phyloP scores from a whole-genome alignment of 2,113 vertebrate species.

The Gambusia affinis region DNA sequence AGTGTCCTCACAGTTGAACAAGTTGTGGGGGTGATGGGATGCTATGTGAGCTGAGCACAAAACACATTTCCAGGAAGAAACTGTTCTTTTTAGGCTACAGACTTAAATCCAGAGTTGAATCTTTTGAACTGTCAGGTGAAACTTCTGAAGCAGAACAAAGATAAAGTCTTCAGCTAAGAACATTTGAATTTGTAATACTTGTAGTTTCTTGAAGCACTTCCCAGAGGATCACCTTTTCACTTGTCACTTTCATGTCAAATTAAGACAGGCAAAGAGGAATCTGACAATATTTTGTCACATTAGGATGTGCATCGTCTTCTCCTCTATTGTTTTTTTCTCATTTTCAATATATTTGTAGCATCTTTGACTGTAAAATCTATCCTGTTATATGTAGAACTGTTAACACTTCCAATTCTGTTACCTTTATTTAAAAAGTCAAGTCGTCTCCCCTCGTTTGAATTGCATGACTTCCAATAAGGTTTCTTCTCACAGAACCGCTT shows the following conservation, averaged over 20 bases:
- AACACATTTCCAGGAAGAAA: background rate
- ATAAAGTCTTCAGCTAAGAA: background rate
- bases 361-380: background rate
- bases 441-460: background rate
- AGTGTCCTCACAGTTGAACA: background rate
- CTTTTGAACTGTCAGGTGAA: background rate
- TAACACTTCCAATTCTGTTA: background rate
- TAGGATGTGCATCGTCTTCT: background rate
- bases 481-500: constrained; percentile 37
- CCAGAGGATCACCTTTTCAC: background rate
- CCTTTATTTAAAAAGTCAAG: background rate
- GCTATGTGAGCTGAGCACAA: background rate
- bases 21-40: background rate
- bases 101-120: background rate
- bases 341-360: no score
- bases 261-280: background rate
- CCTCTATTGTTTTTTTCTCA: no score
- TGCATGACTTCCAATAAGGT: background rate
- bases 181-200: background rate
- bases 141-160: background rate
- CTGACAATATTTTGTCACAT: background rate
- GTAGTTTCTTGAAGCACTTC: background rate
- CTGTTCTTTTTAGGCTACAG: background rate
- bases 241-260: background rate
- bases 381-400: background rate